Percentiles rank a stretch among this genome's conserved stretches.
These are phyloP conservation scores for Chrysolina oricalcia DNA, from an alignment of 2,888 invertebrate genomes.

Conservation along the genomic window DNA sequence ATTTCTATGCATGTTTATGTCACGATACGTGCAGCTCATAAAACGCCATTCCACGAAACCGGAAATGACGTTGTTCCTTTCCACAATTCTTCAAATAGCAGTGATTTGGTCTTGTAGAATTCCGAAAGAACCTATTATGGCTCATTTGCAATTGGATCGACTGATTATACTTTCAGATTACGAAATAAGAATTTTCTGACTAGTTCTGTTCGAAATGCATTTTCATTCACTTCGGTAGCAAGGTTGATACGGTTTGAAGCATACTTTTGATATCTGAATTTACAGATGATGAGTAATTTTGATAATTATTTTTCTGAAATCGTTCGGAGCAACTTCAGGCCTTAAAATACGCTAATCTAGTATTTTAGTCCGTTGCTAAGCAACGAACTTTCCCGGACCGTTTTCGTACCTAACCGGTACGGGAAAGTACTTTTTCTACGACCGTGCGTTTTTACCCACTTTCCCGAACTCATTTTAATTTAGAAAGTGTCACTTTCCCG, in stretches of 20 bases:
- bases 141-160: neutral
- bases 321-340: neutral
- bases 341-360: no score
- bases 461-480: no score
- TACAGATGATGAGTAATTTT: no score
- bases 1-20: no score
- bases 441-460: no score
- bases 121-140: neutral
- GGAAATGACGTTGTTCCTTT: neutral
- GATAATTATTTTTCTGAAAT: neutral
- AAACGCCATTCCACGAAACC: neutral
- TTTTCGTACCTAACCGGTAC: no score
- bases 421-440: no score
- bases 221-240: neutral
- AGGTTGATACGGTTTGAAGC: neutral
- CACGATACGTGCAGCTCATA: neutral
- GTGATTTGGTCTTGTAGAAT: neutral
- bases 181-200: neutral
- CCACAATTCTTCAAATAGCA: neutral
- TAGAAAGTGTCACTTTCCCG: no score
- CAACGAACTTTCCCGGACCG: no score
- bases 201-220: neutral
- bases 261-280: neutral
- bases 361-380: no score
- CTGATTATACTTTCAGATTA: conserved; percentile 1